Percentiles rank a stretch among this genome's conserved stretches.
These are phyloP conservation scores for Sesamia inferens DNA, from an alignment of 2,888 invertebrate genomes.

Conservation along the genomic window DNA sequence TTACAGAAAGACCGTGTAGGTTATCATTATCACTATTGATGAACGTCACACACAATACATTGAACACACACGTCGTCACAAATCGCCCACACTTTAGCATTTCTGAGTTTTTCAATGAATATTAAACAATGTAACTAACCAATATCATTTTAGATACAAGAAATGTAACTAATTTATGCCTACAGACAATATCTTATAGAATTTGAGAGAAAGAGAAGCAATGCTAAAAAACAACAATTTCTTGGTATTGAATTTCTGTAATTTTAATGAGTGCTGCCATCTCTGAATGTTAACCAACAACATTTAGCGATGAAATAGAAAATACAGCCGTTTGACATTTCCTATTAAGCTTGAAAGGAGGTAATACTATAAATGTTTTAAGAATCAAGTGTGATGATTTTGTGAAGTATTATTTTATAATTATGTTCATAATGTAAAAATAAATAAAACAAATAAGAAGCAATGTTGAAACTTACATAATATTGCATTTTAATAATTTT, in stretches of 20 bases:
- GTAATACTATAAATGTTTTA: conserved; percentile 53
- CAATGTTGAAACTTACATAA: not conserved
- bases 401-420: not conserved
- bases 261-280: conserved; percentile 79
- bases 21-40: conserved; percentile 84
- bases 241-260: conserved; percentile 81
- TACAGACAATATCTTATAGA: conserved; percentile 53
- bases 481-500: not conserved
- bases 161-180: conserved; percentile 54
- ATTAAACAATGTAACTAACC: conserved; percentile 45
- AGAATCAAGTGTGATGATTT: not conserved
- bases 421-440: not conserved
- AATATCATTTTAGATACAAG: conserved; percentile 59
- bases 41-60: conserved; percentile 83
- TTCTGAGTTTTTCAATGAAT: conserved; percentile 62
- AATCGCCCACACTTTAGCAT: conserved; percentile 72
- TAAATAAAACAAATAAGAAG: not conserved
- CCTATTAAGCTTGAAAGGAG: conserved; percentile 72
- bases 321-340: conserved; percentile 67
- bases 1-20: conserved; percentile 87
- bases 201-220: conserved; percentile 80
- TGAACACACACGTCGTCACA: conserved; percentile 70
- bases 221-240: conserved; percentile 73
- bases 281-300: conserved; percentile 66
- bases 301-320: conserved; percentile 53